A percentile compares a stretch with the other conserved stretches of the same genome.
These are phyloP conservation scores for Callospermophilus lateralis DNA, from an alignment of 2,113 vertebrate species.

Conservation along the genomic window DNA sequence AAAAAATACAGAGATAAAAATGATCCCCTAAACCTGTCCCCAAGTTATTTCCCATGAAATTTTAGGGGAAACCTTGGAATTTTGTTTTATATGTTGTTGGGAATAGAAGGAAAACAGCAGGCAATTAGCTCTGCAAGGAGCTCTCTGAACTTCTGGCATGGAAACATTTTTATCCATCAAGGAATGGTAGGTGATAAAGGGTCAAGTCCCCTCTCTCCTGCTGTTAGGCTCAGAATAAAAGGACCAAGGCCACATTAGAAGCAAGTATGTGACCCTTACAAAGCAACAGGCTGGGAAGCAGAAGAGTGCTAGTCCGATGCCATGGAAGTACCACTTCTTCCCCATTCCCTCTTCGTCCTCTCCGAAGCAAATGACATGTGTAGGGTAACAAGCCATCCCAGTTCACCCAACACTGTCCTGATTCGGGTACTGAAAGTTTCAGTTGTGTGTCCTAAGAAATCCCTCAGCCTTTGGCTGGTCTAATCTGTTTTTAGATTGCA, in stretches of 20 bases:
- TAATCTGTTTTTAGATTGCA: neutral
- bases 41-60: neutral
- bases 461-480: neutral
- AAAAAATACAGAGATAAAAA: neutral
- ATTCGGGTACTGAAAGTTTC: neutral
- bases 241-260: neutral
- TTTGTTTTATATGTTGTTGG: neutral
- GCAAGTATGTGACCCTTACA: neutral
- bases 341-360: neutral
- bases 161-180: slow-evolving; percentile 48
- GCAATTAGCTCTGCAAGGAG: slow-evolving; percentile 17
- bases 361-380: neutral
- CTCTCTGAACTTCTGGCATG: slow-evolving; percentile 54
- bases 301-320: accelerated
- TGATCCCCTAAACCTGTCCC: neutral
- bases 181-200: neutral
- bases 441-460: neutral
- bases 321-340: neutral
- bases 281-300: neutral
- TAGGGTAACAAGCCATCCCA: neutral
- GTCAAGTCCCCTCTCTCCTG: slow-evolving; percentile 12
- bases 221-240: neutral
- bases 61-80: slow-evolving; percentile 41
- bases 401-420: neutral
- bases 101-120: neutral